Evolutionary conservation across 2,888 invertebrate species (phyloP), one percentile per base, ranked within the genome.

Genomic region (Camptogramma bilineatum): DNA sequence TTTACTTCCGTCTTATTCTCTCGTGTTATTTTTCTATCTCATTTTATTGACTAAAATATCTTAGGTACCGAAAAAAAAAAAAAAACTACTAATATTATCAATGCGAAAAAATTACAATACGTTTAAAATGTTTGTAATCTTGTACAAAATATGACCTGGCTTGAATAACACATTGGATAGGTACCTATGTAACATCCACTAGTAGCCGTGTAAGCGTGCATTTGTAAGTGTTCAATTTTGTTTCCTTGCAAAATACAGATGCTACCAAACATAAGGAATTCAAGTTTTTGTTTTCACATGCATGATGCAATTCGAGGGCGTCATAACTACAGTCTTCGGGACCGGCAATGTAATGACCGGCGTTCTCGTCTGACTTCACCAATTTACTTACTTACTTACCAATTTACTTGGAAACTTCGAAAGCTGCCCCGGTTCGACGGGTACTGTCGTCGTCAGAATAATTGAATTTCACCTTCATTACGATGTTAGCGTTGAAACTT

Each of bases 351-450:
- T 73, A 74, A 66, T 71, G 56, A 66, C 68, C 62, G 62, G 52
- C 50, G 8, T 42, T 60, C 53, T 50, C 10, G 67, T 66, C 39
- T 34, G 65, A 64, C 69, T 66, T 62, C 59, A 65, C 58, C 68
- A 68, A 73, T 81, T 31, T 31, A 31, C 31, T 31, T 31, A 31
- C 31, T 31, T 31, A 31, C 31, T 31, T 31, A 65, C 57, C 68
- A 68, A 73, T 81, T 75, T 76, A 75, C 75, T 75, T 42, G 73
- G 75, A 79, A 78, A 73, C 73, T 72, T 75, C 68, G 81, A 79
- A 81, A 80, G 79, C 69, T 73, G 78, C 48, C 66, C 75, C 57
- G 19, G 73, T 66, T 56, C 62, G 62, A 62, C 74, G 34, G 50
- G 80, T 82, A 79, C 73, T 73, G 70, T 74, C 70, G 70, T 74